Evolutionary conservation across 2,113 vertebrate genomes (phyloP), one percentile per base, ranked within the genome.

Genomic region (Tautogolabrus adspersus): DNA sequence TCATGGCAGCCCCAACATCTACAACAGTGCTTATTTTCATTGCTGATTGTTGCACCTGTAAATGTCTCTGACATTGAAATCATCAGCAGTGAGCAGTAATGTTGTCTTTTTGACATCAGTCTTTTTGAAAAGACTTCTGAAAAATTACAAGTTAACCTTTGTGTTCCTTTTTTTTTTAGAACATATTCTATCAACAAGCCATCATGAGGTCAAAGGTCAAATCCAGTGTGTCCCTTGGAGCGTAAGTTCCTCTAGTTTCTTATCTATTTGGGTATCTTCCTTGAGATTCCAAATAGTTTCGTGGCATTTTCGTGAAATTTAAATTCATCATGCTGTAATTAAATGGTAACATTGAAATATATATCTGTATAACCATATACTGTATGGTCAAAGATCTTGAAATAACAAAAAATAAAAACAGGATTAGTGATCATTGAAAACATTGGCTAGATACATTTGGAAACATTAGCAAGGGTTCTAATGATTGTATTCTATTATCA

Each of bases 181-280:
- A 97, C 89, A 96, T 98, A 51, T 99, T 96, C 91, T 95, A 95
- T 57, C 96, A 98, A 67, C 97, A 98, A 88, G 94, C 96, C 60
- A 90, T 99, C 47, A 91, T 96, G 96, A 97, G 96, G 90, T 94
- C 97, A 82, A 97, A 95, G 42, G 97, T 98, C 85, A 99, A 99
- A 87, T 98, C 98, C 9, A 96, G 97, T 0, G 97, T 99, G 84
- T 99, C 98, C 18, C 89, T 99, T 0, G 96, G 95, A 94, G 97
- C 95, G 98, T 99, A 95, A 92, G 98, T 94, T 72, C 23, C 49
- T 78, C 49, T 56, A 1, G 0, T 37, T 34, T 47, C 13, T 44
- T 11, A 38, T 51, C 8, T 37, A 7, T 23, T 18, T 52, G 26
- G 21, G 12, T 46, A 46, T 4, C n/a, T 19, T 16, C 37, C 6